Conservation (phyloP, 2,888 invertebrate species). For the Ennomos fuscantarius region DNA sequence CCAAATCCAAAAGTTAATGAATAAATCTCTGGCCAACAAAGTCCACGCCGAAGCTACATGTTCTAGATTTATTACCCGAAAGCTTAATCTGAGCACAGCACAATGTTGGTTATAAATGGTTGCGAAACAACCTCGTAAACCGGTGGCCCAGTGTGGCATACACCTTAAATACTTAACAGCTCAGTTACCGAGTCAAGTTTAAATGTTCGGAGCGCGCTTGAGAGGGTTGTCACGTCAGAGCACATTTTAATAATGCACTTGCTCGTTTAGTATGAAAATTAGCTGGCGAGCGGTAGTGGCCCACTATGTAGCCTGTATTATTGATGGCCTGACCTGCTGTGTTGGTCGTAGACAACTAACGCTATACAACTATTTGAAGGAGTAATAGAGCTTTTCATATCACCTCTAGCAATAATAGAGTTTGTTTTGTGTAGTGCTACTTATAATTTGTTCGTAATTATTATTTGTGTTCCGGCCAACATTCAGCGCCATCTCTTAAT, state of each 20-base stretch:
- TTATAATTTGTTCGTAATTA: not conserved
- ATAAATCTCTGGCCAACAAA: constrained; percentile 17
- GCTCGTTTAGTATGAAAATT: constrained; percentile 84
- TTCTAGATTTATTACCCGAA: constrained; percentile 35
- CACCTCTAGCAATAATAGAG: not conserved
- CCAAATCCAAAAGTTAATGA: not conserved
- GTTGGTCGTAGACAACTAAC: constrained; percentile 36
- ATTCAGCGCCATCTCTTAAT: too few relatives aligned
- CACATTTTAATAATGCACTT: constrained; percentile 82
- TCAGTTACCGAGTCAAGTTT: constrained; percentile 69
- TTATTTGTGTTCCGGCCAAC: too few relatives aligned
- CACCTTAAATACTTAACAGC: constrained; percentile 70
- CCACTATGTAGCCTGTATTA: constrained; percentile 63
- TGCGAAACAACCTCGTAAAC: constrained; percentile 51
- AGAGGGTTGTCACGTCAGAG: constrained; percentile 73
- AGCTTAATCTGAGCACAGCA: constrained; percentile 36
- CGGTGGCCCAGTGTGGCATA: constrained; percentile 59
- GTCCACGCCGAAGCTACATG: constrained; percentile 8
- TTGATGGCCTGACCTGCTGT: constrained; percentile 56
- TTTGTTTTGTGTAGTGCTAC: too few relatives aligned
- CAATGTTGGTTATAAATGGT: constrained; percentile 38
- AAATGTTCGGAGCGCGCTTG: constrained; percentile 64
- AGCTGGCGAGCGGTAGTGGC: constrained; percentile 64
- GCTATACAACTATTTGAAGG: not conserved
- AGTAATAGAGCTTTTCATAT: constrained; percentile 2